These are phyloP conservation scores for Tetragonula clypearis DNA, from an alignment of 1,140 invertebrate genomes.

Conservation along the genomic window DNA sequence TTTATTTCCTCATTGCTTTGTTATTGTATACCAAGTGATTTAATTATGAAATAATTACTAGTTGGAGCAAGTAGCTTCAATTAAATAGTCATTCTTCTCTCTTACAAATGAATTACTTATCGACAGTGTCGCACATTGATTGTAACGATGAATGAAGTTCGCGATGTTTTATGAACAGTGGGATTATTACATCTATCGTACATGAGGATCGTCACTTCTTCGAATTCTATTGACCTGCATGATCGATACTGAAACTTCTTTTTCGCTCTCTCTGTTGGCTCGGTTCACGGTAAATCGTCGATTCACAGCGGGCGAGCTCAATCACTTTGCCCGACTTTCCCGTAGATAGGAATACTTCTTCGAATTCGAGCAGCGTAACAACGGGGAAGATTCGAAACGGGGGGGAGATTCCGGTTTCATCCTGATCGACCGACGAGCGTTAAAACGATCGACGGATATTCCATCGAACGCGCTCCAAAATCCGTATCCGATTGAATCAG, in stretches of 20 bases:
- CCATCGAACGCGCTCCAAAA: not conserved
- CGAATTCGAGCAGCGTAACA: not conserved
- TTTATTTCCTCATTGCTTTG: too few relatives aligned
- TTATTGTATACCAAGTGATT: too few relatives aligned
- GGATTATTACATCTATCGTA: too few relatives aligned
- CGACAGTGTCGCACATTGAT: too few relatives aligned
- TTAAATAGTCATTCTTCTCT: too few relatives aligned
- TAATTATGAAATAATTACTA: too few relatives aligned
- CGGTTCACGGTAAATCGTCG: not conserved
- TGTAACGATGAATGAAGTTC: too few relatives aligned
- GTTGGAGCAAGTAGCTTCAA: too few relatives aligned
- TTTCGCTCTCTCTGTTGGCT: not conserved
- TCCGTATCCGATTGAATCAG: not conserved
- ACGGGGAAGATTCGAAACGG: not conserved
- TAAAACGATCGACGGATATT: not conserved
- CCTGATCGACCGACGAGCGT: not conserved
- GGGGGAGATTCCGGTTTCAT: not conserved
- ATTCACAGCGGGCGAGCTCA: not conserved
- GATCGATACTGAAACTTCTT: not conserved
- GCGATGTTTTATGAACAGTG: too few relatives aligned
- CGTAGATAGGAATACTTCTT: not conserved
- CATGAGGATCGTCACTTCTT: too few relatives aligned
- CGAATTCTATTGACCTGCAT: not conserved
- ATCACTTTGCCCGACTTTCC: not conserved
- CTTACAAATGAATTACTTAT: too few relatives aligned